Evolutionary conservation across 1,140 invertebrate genomes (phyloP).

Genomic region (Asobara japonica): DNA sequence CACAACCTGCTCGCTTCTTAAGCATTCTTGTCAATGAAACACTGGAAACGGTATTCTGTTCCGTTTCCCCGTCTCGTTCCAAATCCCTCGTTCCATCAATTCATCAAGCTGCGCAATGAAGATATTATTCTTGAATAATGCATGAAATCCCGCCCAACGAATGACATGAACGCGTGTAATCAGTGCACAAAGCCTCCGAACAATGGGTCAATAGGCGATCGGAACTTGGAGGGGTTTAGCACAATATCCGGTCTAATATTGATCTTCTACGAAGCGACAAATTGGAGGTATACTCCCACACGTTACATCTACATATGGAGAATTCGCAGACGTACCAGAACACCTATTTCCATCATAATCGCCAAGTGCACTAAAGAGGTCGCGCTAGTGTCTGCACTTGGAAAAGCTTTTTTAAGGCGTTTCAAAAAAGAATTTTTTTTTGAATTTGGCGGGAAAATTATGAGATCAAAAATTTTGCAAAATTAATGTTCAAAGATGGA

Average conservation of each 20-base stretch:
- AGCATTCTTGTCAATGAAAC: no score
- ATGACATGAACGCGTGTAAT: not conserved
- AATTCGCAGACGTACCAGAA: no score
- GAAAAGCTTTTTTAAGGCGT: no score
- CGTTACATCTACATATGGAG: not conserved
- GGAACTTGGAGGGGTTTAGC: not conserved
- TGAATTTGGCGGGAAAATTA: no score
- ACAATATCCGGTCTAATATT: constrained; percentile 4
- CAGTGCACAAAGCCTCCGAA: not conserved
- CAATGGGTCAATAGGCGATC: not conserved
- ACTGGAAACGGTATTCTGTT: not conserved
- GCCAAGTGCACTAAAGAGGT: no score
- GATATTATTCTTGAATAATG: not conserved
- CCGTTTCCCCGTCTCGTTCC: not conserved
- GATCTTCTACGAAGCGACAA: not conserved
- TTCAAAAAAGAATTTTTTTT: no score
- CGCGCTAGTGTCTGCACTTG: no score
- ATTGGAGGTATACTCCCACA: not conserved
- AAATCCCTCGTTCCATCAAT: not conserved
- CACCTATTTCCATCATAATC: no score
- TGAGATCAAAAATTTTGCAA: no score
- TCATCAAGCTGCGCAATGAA: not conserved
- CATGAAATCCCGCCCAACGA: not conserved
- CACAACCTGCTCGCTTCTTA: no score
- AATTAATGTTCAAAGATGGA: no score